Percentiles rank a stretch among this genome's conserved stretches.
These are phyloP conservation scores for Protomyctophum bolini DNA, from an alignment of 2,113 vertebrate species.

Conservation along the genomic window DNA sequence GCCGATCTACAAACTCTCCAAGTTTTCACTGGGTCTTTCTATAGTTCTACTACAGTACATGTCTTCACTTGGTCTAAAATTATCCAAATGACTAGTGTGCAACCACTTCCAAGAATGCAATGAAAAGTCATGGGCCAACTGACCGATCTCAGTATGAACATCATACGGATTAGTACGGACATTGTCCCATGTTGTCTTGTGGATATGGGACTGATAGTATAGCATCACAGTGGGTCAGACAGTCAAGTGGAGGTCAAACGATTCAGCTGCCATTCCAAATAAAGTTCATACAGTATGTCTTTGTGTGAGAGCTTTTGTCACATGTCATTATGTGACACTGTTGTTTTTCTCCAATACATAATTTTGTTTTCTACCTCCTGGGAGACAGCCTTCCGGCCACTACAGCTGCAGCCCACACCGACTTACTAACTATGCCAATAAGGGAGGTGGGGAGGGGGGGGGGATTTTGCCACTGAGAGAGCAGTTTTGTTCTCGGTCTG, in stretches of 20 bases:
- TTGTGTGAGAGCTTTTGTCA: slow-evolving; percentile 51
- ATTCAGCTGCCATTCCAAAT: slow-evolving; percentile 48
- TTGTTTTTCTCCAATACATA: slow-evolving; percentile 54
- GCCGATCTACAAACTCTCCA: too few relatives aligned
- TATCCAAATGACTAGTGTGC: slow-evolving; percentile 16
- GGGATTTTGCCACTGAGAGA: slow-evolving; percentile 41
- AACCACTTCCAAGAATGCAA: slow-evolving; percentile 14
- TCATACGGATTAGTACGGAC: neutral
- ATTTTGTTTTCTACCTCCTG: slow-evolving; percentile 45
- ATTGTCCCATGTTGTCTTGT: slow-evolving; percentile 13
- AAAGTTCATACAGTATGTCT: slow-evolving; percentile 20
- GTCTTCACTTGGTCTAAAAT: slow-evolving; percentile 31
- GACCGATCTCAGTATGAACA: slow-evolving; percentile 13
- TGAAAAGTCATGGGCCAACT: slow-evolving; percentile 24
- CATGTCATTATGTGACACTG: slow-evolving; percentile 59
- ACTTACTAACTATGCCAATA: slow-evolving; percentile 62
- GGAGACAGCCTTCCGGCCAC: slow-evolving; percentile 59
- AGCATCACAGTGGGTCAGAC: slow-evolving; percentile 45
- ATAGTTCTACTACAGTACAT: neutral
- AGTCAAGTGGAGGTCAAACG: slow-evolving; percentile 49
- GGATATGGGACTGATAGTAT: slow-evolving; percentile 27
- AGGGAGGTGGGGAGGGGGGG: neutral
- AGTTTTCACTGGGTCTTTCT: neutral
- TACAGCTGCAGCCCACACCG: slow-evolving; percentile 72
- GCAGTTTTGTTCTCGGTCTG: slow-evolving; percentile 52